phyloP scores from a whole-genome alignment of 2,797 vertebrate genomes.

The Pangasius larnaudii region DNA sequence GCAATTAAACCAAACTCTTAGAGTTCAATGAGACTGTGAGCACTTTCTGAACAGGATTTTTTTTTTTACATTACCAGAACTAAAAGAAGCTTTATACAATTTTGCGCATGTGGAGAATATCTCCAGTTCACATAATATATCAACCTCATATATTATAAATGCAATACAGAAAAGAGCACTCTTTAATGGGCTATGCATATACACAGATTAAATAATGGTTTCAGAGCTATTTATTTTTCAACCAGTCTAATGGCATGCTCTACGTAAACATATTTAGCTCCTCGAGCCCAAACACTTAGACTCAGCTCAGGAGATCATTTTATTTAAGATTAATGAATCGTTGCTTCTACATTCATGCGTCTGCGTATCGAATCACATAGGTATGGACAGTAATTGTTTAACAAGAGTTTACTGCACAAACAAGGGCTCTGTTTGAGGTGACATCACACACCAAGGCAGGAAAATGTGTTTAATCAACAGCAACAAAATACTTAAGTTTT shows the following conservation, averaged over 20 bases:
- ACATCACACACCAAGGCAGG: slow-evolving; percentile 6
- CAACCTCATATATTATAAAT: slow-evolving; percentile 7
- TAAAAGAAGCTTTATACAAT: neutral
- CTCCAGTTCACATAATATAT: slow-evolving; percentile 8
- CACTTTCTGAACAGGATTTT: neutral
- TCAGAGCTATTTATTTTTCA: neutral
- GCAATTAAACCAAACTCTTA: slow-evolving; percentile 12
- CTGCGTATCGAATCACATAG: slow-evolving; percentile 8
- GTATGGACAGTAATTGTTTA: slow-evolving; percentile 27
- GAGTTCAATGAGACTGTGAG: neutral
- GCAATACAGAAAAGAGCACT: neutral
- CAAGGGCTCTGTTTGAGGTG: neutral
- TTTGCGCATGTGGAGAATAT: neutral
- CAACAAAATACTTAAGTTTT: neutral
- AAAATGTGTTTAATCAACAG: neutral
- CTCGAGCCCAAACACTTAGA: neutral
- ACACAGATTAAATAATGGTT: neutral
- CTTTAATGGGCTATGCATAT: neutral
- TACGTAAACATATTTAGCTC: slow-evolving; percentile 16
- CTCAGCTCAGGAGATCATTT: slow-evolving; percentile 12
- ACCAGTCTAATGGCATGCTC: neutral
- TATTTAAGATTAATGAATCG: slow-evolving; percentile 23
- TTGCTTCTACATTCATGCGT: slow-evolving; percentile 31
- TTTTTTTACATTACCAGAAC: neutral
- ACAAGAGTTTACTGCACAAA: slow-evolving; percentile 7